Conservation (phyloP, 37 sponge, comb jelly and placozoan species). For the Chondrosia reniformis region DNA sequence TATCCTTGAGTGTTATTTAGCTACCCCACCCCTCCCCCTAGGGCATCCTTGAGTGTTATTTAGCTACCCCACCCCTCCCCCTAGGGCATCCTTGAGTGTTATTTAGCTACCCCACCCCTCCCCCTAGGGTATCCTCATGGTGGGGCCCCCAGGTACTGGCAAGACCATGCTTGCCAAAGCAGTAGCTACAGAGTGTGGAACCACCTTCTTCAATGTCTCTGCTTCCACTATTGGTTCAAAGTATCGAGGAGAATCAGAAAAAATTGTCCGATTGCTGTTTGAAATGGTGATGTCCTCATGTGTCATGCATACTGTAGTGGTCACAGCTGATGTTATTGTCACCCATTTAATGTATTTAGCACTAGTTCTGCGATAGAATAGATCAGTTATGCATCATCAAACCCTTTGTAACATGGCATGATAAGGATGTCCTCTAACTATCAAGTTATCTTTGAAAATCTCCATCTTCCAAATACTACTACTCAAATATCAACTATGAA, state of each 20-base stretch:
- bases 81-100: constrained; percentile 84
- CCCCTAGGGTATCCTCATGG: constrained; percentile 86
- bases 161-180: constrained; percentile 98
- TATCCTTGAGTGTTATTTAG: no score
- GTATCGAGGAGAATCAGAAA: constrained; percentile 97
- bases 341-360: no score
- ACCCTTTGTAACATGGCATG: no score
- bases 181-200: constrained; percentile 97
- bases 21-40: constrained; percentile 8
- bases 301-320: not conserved
- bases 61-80: no score
- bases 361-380: no score
- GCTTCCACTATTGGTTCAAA: constrained; percentile 90
- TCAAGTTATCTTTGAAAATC: no score
- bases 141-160: constrained; percentile 97
- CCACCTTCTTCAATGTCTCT: constrained; percentile 98
- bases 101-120: no score
- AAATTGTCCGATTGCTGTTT: constrained; percentile 88
- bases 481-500: no score
- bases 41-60: no score
- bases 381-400: no score
- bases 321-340: not conserved
- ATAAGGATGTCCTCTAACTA: no score
- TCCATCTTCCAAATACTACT: no score
- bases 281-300: constrained; percentile 68